These are phyloP conservation scores for Melolontha melolontha DNA, from an alignment of 2,888 invertebrate genomes.

Conservation along the genomic window DNA sequence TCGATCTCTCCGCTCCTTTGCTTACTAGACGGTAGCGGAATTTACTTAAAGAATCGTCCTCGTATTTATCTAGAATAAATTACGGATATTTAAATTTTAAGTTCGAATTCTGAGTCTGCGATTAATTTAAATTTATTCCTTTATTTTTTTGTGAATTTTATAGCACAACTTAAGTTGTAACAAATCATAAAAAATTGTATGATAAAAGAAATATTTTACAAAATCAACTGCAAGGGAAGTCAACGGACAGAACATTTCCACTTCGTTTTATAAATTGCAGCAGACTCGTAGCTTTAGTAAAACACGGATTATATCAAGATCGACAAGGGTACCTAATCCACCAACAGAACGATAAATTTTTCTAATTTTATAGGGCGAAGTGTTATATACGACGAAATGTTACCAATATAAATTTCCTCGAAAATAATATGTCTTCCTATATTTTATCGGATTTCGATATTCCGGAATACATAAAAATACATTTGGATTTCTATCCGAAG, in stretches of 20 bases:
- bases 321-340: conserved; percentile 11
- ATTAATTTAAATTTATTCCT: too few relatives aligned
- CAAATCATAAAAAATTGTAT: too few relatives aligned
- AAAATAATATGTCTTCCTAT: conserved; percentile 12
- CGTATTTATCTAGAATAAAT: too few relatives aligned
- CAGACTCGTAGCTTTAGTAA: not conserved
- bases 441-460: conserved; percentile 29
- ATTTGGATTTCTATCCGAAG: conserved; percentile 5
- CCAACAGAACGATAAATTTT: conserved; percentile 3
- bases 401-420: conserved; percentile 4
- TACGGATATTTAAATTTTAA: too few relatives aligned
- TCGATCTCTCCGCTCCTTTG: too few relatives aligned
- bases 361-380: conserved; percentile 11
- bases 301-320: conserved; percentile 12
- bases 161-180: too few relatives aligned
- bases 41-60: too few relatives aligned
- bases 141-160: too few relatives aligned
- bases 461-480: conserved; percentile 2
- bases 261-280: conserved; percentile 3
- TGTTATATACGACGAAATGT: conserved; percentile 9
- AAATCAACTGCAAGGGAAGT: not conserved
- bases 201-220: not conserved
- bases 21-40: too few relatives aligned
- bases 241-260: not conserved
- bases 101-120: too few relatives aligned